A percentile compares a stretch with the other conserved stretches of the same genome.
Conservation (phyloP, 2,113 vertebrate species). For the Cephalophus harveyi region DNA sequence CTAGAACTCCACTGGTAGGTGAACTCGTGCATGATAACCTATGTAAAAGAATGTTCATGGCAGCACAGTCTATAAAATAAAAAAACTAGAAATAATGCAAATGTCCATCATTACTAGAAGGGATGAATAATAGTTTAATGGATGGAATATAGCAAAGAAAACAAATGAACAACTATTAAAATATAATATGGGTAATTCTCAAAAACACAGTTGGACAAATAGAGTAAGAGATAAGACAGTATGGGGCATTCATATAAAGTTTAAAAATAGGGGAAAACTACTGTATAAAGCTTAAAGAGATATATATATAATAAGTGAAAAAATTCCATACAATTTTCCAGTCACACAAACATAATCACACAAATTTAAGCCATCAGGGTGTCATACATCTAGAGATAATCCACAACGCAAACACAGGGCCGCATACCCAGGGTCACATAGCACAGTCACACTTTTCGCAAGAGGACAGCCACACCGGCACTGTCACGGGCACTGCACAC, state of each 20-base stretch:
- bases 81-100: background rate
- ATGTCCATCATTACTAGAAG: background rate
- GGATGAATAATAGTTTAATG: background rate
- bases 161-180: background rate
- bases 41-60: background rate
- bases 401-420: background rate
- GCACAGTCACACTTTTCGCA: background rate
- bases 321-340: background rate
- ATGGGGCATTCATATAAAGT: background rate
- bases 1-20: background rate
- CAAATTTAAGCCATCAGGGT: background rate
- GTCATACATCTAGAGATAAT: background rate
- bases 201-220: background rate
- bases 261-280: background rate
- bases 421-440: background rate
- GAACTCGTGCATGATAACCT: background rate
- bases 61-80: background rate
- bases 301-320: background rate
- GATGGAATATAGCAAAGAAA: background rate
- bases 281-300: background rate
- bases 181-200: background rate
- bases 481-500: background rate
- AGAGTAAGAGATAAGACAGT: background rate
- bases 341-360: background rate
- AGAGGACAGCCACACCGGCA: background rate